Conservation (phyloP, 2,113 vertebrate species). For the Cettia cetti region DNA sequence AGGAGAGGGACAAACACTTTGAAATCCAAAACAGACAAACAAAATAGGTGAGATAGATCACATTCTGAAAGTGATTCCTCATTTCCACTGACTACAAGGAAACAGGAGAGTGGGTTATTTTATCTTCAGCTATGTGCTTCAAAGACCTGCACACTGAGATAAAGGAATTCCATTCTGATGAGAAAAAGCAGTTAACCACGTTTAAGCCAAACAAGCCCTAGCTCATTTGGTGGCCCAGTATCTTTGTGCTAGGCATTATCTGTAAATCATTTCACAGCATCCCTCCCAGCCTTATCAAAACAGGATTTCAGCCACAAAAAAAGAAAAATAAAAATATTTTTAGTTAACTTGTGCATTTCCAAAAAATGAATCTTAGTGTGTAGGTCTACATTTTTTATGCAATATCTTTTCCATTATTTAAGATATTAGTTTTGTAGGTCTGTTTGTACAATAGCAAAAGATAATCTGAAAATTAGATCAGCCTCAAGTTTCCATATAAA, state of each 20-base stretch:
- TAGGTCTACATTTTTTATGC: background rate
- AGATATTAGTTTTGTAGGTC: background rate
- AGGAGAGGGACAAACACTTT: background rate
- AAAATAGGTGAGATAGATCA: background rate
- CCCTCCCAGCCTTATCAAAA: background rate
- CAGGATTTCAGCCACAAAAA: background rate
- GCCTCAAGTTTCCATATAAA: background rate
- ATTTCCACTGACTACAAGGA: background rate
- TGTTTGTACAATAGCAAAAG: background rate
- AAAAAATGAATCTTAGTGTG: background rate
- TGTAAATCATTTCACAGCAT: background rate
- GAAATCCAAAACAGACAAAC: background rate
- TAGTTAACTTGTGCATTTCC: background rate
- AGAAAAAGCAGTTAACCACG: background rate
- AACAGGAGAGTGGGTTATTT: accelerated
- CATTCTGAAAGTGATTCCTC: background rate
- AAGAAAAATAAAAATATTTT: background rate
- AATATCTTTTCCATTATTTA: background rate
- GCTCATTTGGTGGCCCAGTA: background rate
- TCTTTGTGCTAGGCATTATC: background rate
- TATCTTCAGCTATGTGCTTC: background rate
- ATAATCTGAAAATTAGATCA: background rate
- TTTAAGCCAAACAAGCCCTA: accelerated
- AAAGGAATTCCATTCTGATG: background rate
- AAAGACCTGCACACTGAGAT: background rate